Evolutionary conservation across 1,140 invertebrate genomes (phyloP).

Genomic region (Lepidurus apus): DNA sequence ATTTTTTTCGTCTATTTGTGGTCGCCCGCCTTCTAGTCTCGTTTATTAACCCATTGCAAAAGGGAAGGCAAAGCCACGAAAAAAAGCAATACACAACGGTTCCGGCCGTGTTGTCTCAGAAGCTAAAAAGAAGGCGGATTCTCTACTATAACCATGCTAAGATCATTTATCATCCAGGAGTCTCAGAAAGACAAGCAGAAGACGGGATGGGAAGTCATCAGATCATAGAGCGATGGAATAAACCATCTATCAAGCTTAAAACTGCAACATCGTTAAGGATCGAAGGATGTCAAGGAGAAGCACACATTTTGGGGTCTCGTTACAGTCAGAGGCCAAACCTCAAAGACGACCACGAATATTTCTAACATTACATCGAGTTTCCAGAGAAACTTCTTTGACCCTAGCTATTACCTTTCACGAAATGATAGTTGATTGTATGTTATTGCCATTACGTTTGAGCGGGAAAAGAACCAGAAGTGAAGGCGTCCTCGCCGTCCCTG

Average conservation of each 20-base stretch:
- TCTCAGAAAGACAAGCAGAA: too few relatives aligned
- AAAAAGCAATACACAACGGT: conserved; percentile 16
- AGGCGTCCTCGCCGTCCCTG: background rate
- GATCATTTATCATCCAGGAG: too few relatives aligned
- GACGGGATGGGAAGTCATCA: too few relatives aligned
- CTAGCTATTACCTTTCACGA: background rate
- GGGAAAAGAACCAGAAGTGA: background rate
- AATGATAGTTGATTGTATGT: background rate
- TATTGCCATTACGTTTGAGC: background rate
- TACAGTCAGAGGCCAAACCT: background rate
- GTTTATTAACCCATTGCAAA: background rate
- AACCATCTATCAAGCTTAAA: too few relatives aligned
- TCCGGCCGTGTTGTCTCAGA: background rate
- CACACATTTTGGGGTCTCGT: background rate
- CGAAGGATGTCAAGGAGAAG: background rate
- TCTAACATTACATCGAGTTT: background rate
- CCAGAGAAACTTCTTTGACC: background rate
- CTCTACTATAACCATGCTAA: too few relatives aligned
- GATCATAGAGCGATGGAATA: too few relatives aligned
- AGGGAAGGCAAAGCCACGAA: background rate
- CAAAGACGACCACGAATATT: background rate
- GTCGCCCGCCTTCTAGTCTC: conserved; percentile 8
- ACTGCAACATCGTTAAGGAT: background rate
- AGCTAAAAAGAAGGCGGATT: background rate
- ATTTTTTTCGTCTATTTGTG: background rate